Evolutionary conservation across 2,797 vertebrate genomes (phyloP).

Genomic region (Rhynchonycteris naso): DNA sequence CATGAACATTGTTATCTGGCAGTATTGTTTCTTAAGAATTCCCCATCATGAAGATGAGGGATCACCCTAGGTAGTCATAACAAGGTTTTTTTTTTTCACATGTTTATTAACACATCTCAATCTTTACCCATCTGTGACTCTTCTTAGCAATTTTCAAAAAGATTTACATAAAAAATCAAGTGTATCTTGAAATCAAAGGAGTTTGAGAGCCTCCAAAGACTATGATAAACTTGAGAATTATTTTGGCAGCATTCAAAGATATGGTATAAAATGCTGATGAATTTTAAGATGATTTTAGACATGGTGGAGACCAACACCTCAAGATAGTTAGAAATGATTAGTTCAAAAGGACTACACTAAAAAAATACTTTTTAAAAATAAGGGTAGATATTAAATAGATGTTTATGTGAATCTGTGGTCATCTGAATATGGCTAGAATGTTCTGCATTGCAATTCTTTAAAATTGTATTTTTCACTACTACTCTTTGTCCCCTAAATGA

Average conservation of each 20-base stretch:
- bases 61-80: accelerated
- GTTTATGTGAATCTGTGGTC: neutral
- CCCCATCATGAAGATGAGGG: neutral
- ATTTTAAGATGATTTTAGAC: neutral
- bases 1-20: neutral
- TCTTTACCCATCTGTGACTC: neutral
- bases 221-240: neutral
- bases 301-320: neutral
- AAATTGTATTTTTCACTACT: neutral
- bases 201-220: neutral
- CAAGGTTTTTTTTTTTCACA: neutral
- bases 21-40: neutral
- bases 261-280: neutral
- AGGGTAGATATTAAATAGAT: neutral
- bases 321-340: neutral
- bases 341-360: neutral
- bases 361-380: neutral
- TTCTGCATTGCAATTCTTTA: neutral
- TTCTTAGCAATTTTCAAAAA: neutral
- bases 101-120: neutral
- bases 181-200: neutral
- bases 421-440: neutral
- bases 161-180: neutral
- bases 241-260: neutral
- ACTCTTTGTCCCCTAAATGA: neutral